Base-by-base conservation (phyloP, 2,888 invertebrate genomes). In the Phaedon cochleariae region DNA sequence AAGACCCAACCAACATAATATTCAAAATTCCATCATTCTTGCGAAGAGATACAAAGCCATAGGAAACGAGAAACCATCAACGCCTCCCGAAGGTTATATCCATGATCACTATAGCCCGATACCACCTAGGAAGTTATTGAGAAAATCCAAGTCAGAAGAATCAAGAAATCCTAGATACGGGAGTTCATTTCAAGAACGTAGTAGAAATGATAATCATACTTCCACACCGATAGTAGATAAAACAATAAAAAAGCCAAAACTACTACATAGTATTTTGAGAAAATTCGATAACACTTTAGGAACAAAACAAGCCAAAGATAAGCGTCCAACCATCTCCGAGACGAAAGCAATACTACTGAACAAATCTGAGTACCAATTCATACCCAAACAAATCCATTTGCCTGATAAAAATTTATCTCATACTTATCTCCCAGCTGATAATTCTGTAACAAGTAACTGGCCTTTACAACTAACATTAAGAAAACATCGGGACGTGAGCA, bases 101-200 rank as follows among this genome's bases (percentile, higher is more conserved):
- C 80, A 82, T 63, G 82, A 83, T 57, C 81, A 82, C 45, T 82
- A 82, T 73, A 80, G 80, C 65, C 82, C 82, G 7, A 74, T 74
- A 18, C 67, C 68, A 12, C 45, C 51, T 6, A 76, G 77, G 54
- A 79, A 76, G 67, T 62, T 71, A 18, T 69, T 73, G 37, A 37
- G 59, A 6, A 76, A 73, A 67, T 68, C 73, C 4, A 76, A 73
- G 58, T 74, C 76, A 9, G 71, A 75, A 26, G 80, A 71, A 37
- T 65, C 64, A 15, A 62, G n/a, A 20, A 65, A 46, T 34, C 20
- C n/a, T 12, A n/a, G 10, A 10, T 1, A n/a, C 6, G 5, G 5
- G 20, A n/a, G 20, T 20, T n/a, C n/a, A n/a, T n/a, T n/a, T n/a
- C 1, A 7, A 12, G 7, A 55, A 41, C 15, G 22, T 15, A 12